Conservation (phyloP, 1,140 invertebrate species). For the Dreissena rostriformis region DNA sequence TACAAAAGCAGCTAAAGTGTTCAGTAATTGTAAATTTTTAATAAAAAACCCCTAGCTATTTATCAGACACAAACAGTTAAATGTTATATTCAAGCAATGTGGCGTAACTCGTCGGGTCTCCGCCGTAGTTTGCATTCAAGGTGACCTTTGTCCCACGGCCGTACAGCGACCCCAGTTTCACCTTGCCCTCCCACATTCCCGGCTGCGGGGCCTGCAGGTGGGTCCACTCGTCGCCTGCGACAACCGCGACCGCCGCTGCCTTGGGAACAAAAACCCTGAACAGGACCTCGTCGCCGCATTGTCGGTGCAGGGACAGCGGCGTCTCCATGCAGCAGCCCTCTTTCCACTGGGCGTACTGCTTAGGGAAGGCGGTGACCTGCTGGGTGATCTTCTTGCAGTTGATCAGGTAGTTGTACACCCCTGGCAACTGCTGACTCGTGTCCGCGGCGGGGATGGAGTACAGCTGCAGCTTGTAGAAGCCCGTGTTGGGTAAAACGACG, state of each 20-base stretch:
- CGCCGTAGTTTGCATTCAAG: conserved; percentile 79
- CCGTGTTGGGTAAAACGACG: conserved; percentile 71
- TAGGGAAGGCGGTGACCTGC: conserved; percentile 72
- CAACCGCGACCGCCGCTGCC: conserved; percentile 77
- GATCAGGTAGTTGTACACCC: conserved; percentile 81
- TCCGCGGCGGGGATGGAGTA: conserved; percentile 78
- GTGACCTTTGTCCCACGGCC: conserved; percentile 70
- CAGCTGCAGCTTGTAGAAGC: conserved; percentile 81
- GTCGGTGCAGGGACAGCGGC: conserved; percentile 67
- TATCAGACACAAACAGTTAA: conserved; percentile 30
- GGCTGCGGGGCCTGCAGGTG: conserved; percentile 70
- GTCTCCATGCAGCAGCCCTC: conserved; percentile 79
- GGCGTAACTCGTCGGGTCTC: conserved; percentile 76
- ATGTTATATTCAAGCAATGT: conserved; percentile 78
- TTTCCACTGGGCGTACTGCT: conserved; percentile 81
- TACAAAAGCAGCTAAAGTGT: not conserved
- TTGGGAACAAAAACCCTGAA: conserved; percentile 76
- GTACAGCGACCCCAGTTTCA: conserved; percentile 64
- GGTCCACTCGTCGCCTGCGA: conserved; percentile 78
- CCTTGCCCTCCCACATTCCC: conserved; percentile 76
- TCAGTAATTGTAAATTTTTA: not conserved
- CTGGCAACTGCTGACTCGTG: conserved; percentile 77
- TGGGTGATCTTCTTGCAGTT: conserved; percentile 69
- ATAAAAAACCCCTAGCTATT: conserved; percentile 7
- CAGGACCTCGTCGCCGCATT: conserved; percentile 62